Evolutionary conservation across 2,797 vertebrate species (phyloP).

Genomic region (Falco peregrinus): DNA sequence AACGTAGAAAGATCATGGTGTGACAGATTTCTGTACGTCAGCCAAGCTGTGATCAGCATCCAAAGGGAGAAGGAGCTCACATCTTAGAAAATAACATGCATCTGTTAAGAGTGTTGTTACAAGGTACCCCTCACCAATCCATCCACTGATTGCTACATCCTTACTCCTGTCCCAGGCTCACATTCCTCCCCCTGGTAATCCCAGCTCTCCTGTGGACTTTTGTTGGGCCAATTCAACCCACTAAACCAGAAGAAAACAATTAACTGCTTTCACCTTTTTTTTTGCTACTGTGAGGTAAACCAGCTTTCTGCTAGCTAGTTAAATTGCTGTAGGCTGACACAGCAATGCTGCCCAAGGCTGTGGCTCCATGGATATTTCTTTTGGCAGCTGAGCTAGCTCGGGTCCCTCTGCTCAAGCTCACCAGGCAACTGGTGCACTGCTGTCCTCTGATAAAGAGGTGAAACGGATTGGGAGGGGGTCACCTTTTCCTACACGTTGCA

Average conservation of each 20-base stretch:
- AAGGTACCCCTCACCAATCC: background rate
- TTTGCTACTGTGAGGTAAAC: background rate
- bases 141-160: background rate
- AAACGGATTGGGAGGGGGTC: background rate
- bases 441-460: background rate
- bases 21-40: background rate
- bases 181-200: background rate
- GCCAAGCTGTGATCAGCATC: background rate
- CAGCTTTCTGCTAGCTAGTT: background rate
- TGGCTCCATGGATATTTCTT: background rate
- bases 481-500: background rate
- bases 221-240: background rate
- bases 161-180: background rate
- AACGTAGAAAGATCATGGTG: background rate
- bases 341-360: background rate
- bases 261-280: background rate
- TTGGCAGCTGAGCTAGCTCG: background rate
- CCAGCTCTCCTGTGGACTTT: background rate
- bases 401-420: background rate
- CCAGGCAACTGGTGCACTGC: background rate
- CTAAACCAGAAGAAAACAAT: background rate
- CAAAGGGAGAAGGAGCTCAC: background rate
- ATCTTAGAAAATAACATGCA: background rate
- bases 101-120: background rate
- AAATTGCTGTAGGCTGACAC: background rate